Base-by-base conservation (phyloP, 2,113 vertebrate genomes). In the Pachyramphus minor region DNA sequence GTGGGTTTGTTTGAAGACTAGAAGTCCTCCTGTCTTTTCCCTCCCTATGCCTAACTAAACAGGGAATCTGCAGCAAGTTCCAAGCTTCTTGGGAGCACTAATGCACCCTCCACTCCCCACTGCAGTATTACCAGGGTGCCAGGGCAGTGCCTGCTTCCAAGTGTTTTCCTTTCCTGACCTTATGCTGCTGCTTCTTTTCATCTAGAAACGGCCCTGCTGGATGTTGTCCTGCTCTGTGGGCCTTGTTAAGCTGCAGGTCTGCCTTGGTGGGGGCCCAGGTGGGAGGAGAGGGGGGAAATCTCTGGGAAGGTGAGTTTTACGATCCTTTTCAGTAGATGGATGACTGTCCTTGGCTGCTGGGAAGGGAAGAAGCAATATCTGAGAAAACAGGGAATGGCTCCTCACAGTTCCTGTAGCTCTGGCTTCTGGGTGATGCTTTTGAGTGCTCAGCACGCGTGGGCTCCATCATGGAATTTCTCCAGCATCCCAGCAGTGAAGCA, bases 111-210 rank as follows among this genome's bases (percentile, higher is more conserved):
- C 58, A 42, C 64, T 93, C 92, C 75, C 62, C 50, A 35, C 53
- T 96, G 93, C 93, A 96, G 95, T 96, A 96, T 95, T 96, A 95
- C 49, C 45, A 69, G 92, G 79, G 79, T 84, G 85, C 2, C 73
- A 81, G 92, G 86, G 85, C 90, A 88, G 14, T 2, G 4, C 49
- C 85, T 83, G 41, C 85, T 95, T 49, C 31, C 15, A 69, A 64
- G 67, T 77, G 68, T 75, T 76, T 80, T 81, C 59, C 33, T 78
- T 75, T 77, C 49, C 72, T 49, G 28, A 88, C 52, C 28, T 93
- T 56, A 24, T 2, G 41, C 79, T 95, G 93, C 93, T 96, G 88
- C 75, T 95, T 78, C 73, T 95, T 90, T 87, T 81, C 62, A 33
- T 8, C 6, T 39, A 31, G 44, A 71, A 88, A 76, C 1, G 4